Evolutionary conservation across 1,140 invertebrate species (phyloP).

Genomic region (Psilanteris sp.): DNA sequence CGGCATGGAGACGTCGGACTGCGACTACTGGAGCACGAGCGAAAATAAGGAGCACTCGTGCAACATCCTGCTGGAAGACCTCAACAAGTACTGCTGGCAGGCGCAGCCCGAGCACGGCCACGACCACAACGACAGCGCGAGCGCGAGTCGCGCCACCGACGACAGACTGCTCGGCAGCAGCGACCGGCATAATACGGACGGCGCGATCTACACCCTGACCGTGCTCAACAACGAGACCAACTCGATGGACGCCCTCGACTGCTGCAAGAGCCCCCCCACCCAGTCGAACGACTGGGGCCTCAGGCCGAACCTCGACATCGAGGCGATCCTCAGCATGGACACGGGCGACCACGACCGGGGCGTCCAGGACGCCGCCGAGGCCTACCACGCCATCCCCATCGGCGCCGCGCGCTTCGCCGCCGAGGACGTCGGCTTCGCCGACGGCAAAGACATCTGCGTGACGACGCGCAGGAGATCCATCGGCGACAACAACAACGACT

Average conservation of each 20-base stretch:
- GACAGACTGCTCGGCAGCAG: slow-evolving; percentile 64
- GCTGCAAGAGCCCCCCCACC: slow-evolving; percentile 74
- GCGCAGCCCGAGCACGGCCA: slow-evolving; percentile 62
- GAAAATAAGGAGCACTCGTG: slow-evolving; percentile 83
- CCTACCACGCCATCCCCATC: slow-evolving; percentile 64
- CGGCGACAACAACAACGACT: slow-evolving; percentile 88
- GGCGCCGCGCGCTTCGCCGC: slow-evolving; percentile 59
- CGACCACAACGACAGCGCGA: slow-evolving; percentile 31
- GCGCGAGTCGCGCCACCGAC: slow-evolving; percentile 33
- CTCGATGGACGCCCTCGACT: slow-evolving; percentile 79
- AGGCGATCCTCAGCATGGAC: slow-evolving; percentile 79
- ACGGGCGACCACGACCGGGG: slow-evolving; percentile 59
- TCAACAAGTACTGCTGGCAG: slow-evolving; percentile 90
- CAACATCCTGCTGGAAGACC: slow-evolving; percentile 88
- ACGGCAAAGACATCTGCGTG: slow-evolving; percentile 82
- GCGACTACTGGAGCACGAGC: slow-evolving; percentile 86
- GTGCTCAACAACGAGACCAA: slow-evolving; percentile 81
- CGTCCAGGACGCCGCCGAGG: slow-evolving; percentile 51
- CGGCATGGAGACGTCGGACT: slow-evolving; percentile 77
- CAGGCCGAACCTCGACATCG: slow-evolving; percentile 76
- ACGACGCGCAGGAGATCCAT: slow-evolving; percentile 79
- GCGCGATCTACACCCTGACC: slow-evolving; percentile 81
- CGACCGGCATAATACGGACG: slow-evolving; percentile 80
- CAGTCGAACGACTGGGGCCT: slow-evolving; percentile 73
- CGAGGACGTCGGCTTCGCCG: slow-evolving; percentile 83